A percentile compares a stretch with the other conserved stretches of the same genome.
Conservation (phyloP, 2,888 invertebrate species). For the Hipparchia semele region DNA sequence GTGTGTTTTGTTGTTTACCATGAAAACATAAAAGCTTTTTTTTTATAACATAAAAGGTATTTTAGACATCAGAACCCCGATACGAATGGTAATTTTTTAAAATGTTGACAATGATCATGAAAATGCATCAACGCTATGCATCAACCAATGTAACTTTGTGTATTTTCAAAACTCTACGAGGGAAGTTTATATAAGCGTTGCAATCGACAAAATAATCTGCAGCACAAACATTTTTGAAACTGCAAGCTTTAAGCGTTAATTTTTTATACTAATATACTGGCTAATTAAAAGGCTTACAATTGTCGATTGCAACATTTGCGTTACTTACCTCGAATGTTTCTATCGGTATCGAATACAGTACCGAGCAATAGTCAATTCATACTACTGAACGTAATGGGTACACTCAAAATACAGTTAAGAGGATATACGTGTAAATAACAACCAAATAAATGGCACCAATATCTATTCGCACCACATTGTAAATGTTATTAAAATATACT, state of each 20-base stretch:
- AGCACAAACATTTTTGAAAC: neutral
- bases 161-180: neutral
- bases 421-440: constrained; percentile 74
- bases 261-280: neutral
- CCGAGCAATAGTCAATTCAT: constrained; percentile 45
- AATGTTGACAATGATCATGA: too few species aligned
- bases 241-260: neutral
- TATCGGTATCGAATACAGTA: neutral
- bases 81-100: too few species aligned
- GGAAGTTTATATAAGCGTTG: neutral
- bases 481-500: constrained; percentile 41
- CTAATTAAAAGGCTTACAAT: neutral
- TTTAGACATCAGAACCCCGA: too few species aligned
- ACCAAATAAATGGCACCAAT: constrained; percentile 79
- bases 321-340: neutral
- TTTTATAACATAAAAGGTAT: too few species aligned
- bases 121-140: neutral
- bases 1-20: too few species aligned
- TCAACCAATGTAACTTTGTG: neutral
- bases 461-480: constrained; percentile 68
- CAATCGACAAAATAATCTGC: constrained; percentile 1
- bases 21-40: too few species aligned
- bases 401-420: constrained; percentile 49
- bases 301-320: neutral
- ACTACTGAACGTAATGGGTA: constrained; percentile 42